Conservation (phyloP, 2,797 vertebrate species). For the Leuciscus waleckii region DNA sequence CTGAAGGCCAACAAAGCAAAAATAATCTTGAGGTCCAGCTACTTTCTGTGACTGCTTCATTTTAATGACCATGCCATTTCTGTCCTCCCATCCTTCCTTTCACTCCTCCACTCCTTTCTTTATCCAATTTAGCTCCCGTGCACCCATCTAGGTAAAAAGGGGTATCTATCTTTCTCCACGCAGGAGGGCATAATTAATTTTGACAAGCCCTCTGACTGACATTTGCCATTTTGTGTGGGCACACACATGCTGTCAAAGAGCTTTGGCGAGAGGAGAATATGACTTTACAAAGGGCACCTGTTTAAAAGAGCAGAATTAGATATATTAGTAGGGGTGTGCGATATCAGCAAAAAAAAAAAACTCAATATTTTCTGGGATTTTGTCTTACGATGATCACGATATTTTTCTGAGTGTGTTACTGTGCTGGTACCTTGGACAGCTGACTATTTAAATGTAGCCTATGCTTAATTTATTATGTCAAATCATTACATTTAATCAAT, state of each 20-base stretch:
- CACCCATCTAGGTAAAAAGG: slow-evolving; percentile 25
- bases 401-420: no score
- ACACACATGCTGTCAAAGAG: slow-evolving; percentile 32
- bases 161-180: slow-evolving; percentile 22
- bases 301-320: slow-evolving; percentile 41
- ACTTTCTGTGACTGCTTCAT: slow-evolving; percentile 7
- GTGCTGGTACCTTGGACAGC: no score
- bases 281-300: slow-evolving; percentile 44
- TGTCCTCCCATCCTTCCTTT: slow-evolving; percentile 18
- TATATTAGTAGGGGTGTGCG: slow-evolving; percentile 3
- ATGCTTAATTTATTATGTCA: no score
- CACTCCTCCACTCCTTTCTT: slow-evolving; percentile 21
- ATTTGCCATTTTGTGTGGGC: slow-evolving; percentile 57
- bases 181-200: slow-evolving; percentile 59
- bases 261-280: slow-evolving; percentile 39
- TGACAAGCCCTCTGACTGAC: slow-evolving; percentile 53
- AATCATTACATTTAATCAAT: no score
- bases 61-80: slow-evolving; percentile 34
- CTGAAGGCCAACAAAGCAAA: slow-evolving; percentile 8
- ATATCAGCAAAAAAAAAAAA: no score
- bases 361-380: no score
- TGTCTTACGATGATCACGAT: no score
- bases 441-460: no score
- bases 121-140: slow-evolving; percentile 36
- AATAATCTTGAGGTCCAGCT: slow-evolving; percentile 29